Evolutionary conservation across 2,888 invertebrate species (phyloP), one percentile per base, ranked within the genome.

Genomic region (Liopterus haemorrhoidalis): DNA sequence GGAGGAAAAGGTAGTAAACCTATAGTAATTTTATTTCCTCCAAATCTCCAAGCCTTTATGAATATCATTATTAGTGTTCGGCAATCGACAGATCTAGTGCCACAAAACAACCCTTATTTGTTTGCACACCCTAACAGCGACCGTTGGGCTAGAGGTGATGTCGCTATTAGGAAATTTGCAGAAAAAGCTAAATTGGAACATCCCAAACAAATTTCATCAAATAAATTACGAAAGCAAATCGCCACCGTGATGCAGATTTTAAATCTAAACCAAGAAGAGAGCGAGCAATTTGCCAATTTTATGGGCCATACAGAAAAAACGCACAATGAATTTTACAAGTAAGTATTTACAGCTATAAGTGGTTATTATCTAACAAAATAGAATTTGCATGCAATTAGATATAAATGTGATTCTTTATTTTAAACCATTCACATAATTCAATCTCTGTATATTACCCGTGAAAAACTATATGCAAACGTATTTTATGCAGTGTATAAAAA

Each of bases 1-100:
- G 49, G 46, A 24, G 50, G 48, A 24, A 50, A 50, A 38, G 50
- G 48, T 4, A 42, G 46, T 21, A 18, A 25, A 32, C 32, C 46
- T 14, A 49, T 49, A 28, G 42, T 42, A 1, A 48, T 50, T 27
- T 35, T 48, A 21, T 43, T 50, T 37, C 45, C 43, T 5, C 12
- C 15, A 5, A 33, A 48, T 42, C 11, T 49, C 5, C 46, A 49
- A 30, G 18, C 20, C n/a, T 38, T 45, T 28, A 25, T 48, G 2
- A 18, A 48, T 15, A 18, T 46, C 8, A 21, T 49, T 21, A 18
- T 46, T 8, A 18, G 44, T 40, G 27, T 49, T 22, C 25, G 49
- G 30, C 11, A 5, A 2, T 14, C 39, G 25, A 38, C 12, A n/a
- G 33, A 41, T 16, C 14, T 48, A 11, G 42, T 50, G 14, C 49